phyloP scores from a whole-genome alignment of 2,797 vertebrate genomes.

The Cheirogaleus major region DNA sequence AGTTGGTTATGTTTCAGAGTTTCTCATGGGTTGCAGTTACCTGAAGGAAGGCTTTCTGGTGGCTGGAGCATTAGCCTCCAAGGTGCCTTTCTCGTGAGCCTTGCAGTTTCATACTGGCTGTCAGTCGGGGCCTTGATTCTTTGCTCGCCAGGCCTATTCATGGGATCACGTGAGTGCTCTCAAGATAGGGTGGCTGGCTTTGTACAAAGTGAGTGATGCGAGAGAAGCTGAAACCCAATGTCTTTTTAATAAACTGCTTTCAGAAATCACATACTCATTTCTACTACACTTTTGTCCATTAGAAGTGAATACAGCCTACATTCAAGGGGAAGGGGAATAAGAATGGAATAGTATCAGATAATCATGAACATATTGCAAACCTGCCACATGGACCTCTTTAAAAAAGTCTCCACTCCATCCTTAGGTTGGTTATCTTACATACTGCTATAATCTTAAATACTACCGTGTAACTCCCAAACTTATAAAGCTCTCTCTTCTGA shows the following conservation, averaged over 20 bases:
- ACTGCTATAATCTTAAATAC: background rate
- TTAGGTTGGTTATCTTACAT: background rate
- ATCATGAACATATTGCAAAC: background rate
- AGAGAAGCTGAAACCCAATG: background rate
- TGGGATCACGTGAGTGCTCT: background rate
- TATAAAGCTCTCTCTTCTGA: background rate
- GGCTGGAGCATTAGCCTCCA: background rate
- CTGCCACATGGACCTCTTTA: background rate
- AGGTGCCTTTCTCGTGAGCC: fast-evolving
- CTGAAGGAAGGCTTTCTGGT: background rate
- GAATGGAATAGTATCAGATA: background rate
- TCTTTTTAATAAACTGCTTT: background rate
- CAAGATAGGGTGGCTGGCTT: background rate
- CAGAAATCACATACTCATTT: background rate
- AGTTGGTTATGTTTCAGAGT: fast-evolving
- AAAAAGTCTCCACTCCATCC: background rate
- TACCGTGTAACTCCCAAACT: background rate
- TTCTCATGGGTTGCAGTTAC: background rate
- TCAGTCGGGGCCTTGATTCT: background rate
- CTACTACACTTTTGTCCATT: background rate
- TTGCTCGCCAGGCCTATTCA: background rate
- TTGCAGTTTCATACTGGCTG: background rate
- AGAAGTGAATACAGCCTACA: background rate
- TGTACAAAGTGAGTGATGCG: background rate
- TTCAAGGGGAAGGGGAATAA: background rate